phyloP scores from a whole-genome alignment of 92 coral and sea anemone species.

The Palythoa grandiflora region DNA sequence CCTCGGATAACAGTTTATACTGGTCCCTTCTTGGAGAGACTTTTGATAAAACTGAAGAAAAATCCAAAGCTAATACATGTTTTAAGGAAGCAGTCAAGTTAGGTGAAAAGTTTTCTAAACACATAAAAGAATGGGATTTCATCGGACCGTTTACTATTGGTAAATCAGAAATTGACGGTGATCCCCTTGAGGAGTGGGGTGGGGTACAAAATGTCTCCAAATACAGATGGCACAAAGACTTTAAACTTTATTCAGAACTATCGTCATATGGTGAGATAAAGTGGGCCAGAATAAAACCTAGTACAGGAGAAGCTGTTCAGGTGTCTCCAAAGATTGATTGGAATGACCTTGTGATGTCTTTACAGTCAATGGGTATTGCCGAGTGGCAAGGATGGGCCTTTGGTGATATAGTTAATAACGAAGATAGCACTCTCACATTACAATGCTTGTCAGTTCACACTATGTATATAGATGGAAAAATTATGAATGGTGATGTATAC shows the following conservation, averaged over 20 bases:
- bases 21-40: slow-evolving; percentile 90
- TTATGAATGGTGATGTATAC: slow-evolving; percentile 89
- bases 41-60: slow-evolving; percentile 58
- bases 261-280: slow-evolving; percentile 74
- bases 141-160: slow-evolving; percentile 97
- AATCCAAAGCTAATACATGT: slow-evolving; percentile 74
- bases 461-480: slow-evolving; percentile 75
- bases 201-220: slow-evolving; percentile 80
- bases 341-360: slow-evolving; percentile 79
- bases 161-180: slow-evolving; percentile 94
- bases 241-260: slow-evolving; percentile 81
- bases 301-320: slow-evolving; percentile 59
- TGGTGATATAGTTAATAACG: slow-evolving; percentile 89
- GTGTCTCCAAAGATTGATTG: slow-evolving; percentile 74
- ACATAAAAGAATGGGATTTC: slow-evolving; percentile 84
- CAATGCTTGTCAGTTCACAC: slow-evolving; percentile 87
- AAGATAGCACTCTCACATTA: slow-evolving; percentile 72
- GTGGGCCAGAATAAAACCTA: slow-evolving; percentile 64
- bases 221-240: slow-evolving; percentile 75
- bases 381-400: slow-evolving; percentile 98
- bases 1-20: slow-evolving; percentile 60
- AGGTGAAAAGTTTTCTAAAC: slow-evolving; percentile 76
- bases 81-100: slow-evolving; percentile 84
- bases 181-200: slow-evolving; percentile 94
- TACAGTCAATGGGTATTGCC: slow-evolving; percentile 85